Evolutionary conservation across 2,888 invertebrate genomes (phyloP).

Genomic region (Candidula unifasciata): DNA sequence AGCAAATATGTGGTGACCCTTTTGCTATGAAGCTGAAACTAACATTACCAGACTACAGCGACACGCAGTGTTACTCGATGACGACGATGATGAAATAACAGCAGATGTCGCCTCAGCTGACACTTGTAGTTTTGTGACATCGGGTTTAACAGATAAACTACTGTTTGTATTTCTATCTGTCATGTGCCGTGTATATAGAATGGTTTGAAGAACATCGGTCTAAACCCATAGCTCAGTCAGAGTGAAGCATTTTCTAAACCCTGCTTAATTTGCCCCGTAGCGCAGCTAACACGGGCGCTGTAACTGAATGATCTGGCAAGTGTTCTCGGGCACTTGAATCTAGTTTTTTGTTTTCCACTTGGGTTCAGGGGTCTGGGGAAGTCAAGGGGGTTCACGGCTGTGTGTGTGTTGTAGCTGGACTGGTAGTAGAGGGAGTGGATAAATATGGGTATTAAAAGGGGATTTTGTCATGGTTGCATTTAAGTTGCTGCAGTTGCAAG

Average conservation of each 20-base stretch:
- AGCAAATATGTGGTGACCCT: no score
- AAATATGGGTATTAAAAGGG: not conserved
- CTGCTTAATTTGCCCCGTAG: not conserved
- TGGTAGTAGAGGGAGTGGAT: not conserved
- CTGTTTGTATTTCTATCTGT: no score
- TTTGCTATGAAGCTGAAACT: no score
- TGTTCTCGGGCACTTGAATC: not conserved
- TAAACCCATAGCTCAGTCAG: not conserved
- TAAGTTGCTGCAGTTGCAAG: not conserved
- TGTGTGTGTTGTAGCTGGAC: not conserved
- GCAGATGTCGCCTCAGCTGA: no score
- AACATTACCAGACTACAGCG: no score
- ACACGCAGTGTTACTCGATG: no score
- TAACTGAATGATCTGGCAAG: not conserved
- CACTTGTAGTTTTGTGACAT: no score
- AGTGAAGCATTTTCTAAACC: no score
- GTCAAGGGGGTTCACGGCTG: not conserved
- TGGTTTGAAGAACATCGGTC: no score
- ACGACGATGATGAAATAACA: no score
- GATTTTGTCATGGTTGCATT: not conserved
- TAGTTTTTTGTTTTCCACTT: not conserved
- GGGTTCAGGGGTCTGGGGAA: not conserved
- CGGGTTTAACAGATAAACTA: no score
- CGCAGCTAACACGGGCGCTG: not conserved
- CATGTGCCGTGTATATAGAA: no score